phyloP scores from a whole-genome alignment of 2,113 vertebrate species.

The Aramus guarauna region DNA sequence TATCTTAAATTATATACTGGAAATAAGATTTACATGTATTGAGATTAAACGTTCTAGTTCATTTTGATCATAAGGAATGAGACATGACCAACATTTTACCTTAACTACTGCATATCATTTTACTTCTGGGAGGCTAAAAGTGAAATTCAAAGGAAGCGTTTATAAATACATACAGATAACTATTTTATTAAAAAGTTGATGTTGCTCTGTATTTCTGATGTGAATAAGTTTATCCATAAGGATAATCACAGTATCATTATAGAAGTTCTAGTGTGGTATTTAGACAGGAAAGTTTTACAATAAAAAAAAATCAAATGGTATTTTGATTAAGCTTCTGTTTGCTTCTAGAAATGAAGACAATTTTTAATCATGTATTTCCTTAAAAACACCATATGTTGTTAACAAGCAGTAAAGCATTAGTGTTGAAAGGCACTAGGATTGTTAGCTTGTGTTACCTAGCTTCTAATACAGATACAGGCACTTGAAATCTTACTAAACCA shows the following conservation, averaged over 20 bases:
- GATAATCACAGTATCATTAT: not conserved
- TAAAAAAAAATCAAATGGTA: not conserved
- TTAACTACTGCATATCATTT: not conserved
- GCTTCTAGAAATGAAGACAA: not conserved
- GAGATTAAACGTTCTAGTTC: not conserved
- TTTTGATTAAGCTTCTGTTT: not conserved
- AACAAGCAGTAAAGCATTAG: not conserved
- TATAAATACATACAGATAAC: not conserved
- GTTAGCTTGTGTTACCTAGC: not conserved
- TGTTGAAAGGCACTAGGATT: constrained; percentile 39
- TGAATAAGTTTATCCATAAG: not conserved
- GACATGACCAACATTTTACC: not conserved
- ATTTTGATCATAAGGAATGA: not conserved
- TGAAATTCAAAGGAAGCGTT: not conserved
- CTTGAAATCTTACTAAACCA: not conserved
- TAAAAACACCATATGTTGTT: not conserved
- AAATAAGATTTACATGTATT: not conserved
- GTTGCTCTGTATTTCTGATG: too few species aligned
- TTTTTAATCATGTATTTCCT: not conserved
- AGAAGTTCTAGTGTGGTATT: not conserved
- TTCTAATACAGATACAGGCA: not conserved
- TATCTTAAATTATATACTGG: not conserved
- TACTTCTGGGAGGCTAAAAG: not conserved
- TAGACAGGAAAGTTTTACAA: not conserved
- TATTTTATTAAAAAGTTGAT: not conserved